Base-by-base conservation (phyloP, 2,797 vertebrate genomes). In the Paguma larvata region DNA sequence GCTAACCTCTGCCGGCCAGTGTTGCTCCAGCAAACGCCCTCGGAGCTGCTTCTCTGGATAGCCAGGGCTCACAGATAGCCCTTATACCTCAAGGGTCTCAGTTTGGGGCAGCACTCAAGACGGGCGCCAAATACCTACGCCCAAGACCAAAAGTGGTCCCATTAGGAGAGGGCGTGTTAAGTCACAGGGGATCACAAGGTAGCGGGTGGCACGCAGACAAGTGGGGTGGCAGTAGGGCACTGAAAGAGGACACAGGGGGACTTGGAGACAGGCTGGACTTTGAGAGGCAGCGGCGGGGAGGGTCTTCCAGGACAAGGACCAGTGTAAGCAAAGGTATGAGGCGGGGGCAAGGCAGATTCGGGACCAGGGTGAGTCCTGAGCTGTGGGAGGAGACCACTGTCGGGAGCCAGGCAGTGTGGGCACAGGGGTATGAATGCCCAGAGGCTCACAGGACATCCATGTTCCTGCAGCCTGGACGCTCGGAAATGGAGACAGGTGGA, bases 41-140 rank as follows among this genome's bases (percentile, higher is more conserved):
- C 44, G 5, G 48, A 83, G 56, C 34, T 75, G 34, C 51, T 53
- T 41, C 82, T 32, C 41, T 83, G 75, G 68, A 2, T 2, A 51
- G 15, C 3, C 6, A n/a, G n/a, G n/a, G n/a, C n/a, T n/a, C n/a
- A n/a, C n/a, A n/a, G 68, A 2, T 2, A 51, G 15, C 3, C 6
- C 77, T 41, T 48, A 9, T 6, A n/a, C 11, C 65, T 93, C 59
- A 12, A 48, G 4, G 38, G 38, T 68, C 79, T 70, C 51, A 38
- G 67, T 30, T 34, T 44, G 86, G 68, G 30, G 10, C 4, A 85
- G 68, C 93, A 38, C 9, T n/a, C 73, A 85, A 80, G 30, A 65
- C n/a, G 56, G n/a, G 8, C 13, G 41, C 6, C 46, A 51, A 67
- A 59, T 32, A 65, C 38, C 15, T 91, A 83, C 6, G 73, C 18